Base-by-base conservation (phyloP, 37 sponge, comb jelly and placozoan species). In the Agelas oroides region DNA sequence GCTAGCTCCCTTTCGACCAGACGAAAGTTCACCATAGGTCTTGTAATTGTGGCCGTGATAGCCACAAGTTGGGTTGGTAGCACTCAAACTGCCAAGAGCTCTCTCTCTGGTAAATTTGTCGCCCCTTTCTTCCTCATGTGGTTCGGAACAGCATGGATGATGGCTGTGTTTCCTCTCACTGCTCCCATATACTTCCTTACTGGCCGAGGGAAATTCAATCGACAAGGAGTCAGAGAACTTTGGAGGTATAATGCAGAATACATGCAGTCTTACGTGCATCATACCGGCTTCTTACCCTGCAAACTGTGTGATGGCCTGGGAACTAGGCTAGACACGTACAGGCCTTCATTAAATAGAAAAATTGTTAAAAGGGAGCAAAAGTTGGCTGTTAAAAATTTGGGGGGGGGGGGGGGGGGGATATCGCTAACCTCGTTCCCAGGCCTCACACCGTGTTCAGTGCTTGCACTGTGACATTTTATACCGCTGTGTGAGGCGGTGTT, bases 61-160 rank as follows among this genome's bases (percentile, higher is more conserved):
- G 97, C 94, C 1, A 12, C 63, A 16, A 76, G 89, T 30, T 96
- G 97, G 97, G 97, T 94, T 13, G 97, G 97, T 0, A 58, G 83
- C 35, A 94, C 94, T 11, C 97, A 96, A 81, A 78, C 89, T 34
- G 87, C 86, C 14, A 88, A 94, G 84, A 88, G 86, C 60, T 83
- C 92, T 33, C 88, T 65, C 37, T 81, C 12, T 25, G 70, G 58
- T 13, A 41, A 54, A 30, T 96, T 96, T 75, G 75, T 52, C 24
- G 91, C 95, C 23, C 92, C 97, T 0, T 93, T 86, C 84, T 96
- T 96, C 73, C 55, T 79, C 19, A 82, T 89, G 33, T 96, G 92
- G 92, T 91, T 94, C 60, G 57, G 84, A 40, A 96, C 97, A 36
- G 52, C 68, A 0, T 96, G 95, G 92, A 96, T 96, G 91, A 76